These are phyloP conservation scores for Pyxicephalus adspersus DNA, from an alignment of 2,113 vertebrate species.

Conservation along the genomic window DNA sequence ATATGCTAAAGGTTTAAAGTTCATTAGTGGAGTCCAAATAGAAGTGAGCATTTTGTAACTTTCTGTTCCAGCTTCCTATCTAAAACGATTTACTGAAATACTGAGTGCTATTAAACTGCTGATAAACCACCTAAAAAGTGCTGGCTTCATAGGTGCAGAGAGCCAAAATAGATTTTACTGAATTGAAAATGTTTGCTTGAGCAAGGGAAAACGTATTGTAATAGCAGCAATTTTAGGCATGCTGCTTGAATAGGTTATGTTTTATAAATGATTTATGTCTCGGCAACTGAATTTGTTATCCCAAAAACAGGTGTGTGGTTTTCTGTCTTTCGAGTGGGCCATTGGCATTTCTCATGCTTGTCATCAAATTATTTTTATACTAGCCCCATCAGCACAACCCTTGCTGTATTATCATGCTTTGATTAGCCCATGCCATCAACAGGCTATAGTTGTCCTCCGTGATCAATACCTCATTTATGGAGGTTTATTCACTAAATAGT, in stretches of 20 bases:
- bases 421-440: too few relatives aligned
- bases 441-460: too few relatives aligned
- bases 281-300: too few relatives aligned
- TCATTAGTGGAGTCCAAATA: not conserved
- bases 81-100: slow-evolving; percentile 5
- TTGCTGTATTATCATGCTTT: too few relatives aligned
- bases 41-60: not conserved
- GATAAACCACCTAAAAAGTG: not conserved
- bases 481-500: too few relatives aligned
- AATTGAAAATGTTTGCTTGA: not conserved
- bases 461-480: too few relatives aligned
- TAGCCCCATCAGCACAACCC: too few relatives aligned
- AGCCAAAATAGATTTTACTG: not conserved
- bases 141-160: not conserved
- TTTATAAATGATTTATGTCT: too few relatives aligned
- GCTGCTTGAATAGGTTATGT: not conserved
- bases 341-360: too few relatives aligned
- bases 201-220: not conserved
- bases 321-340: too few relatives aligned
- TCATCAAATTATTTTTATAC: too few relatives aligned
- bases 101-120: slow-evolving; percentile 8
- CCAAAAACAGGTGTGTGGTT: too few relatives aligned
- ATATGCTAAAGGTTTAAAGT: not conserved
- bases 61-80: not conserved
- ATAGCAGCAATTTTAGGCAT: not conserved